Conservation (phyloP, 2,113 vertebrate genomes). For the Indicator indicator region DNA sequence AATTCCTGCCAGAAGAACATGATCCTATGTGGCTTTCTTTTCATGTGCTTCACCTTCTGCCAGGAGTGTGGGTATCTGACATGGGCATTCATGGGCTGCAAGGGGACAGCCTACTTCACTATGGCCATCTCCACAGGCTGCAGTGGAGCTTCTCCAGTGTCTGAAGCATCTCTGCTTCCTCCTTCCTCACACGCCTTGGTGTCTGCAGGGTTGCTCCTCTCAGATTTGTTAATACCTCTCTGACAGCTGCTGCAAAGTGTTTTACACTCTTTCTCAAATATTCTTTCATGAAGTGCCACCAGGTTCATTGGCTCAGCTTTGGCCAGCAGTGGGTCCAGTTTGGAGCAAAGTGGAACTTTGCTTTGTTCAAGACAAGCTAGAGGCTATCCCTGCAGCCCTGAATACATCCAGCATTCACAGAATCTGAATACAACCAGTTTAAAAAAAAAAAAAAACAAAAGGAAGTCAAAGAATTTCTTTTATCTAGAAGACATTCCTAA, state of each 20-base stretch:
- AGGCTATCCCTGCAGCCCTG: not conserved
- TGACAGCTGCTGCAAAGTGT: not conserved
- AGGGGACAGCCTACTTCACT: not conserved
- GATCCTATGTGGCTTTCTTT: not conserved
- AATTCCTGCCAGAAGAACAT: not conserved
- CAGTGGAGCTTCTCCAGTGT: fast-evolving
- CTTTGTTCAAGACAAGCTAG: not conserved
- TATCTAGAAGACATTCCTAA: not conserved
- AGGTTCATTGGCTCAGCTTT: not conserved
- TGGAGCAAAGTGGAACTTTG: fast-evolving
- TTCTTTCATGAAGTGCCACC: not conserved
- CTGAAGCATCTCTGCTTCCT: not conserved
- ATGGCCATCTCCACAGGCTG: not conserved
- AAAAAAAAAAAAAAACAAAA: not conserved
- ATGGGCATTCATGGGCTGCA: not conserved
- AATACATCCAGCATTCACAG: not conserved
- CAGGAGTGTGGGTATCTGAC: not conserved
- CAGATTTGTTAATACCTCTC: not conserved
- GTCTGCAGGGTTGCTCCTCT: not conserved
- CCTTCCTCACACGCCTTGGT: not conserved
- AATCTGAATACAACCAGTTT: not conserved
- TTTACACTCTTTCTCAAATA: not conserved
- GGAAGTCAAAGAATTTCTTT: not conserved
- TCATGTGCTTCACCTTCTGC: not conserved
- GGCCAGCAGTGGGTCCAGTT: not conserved